Evolutionary conservation across 2,113 vertebrate species (phyloP).

Genomic region (Regulus satrapa): DNA sequence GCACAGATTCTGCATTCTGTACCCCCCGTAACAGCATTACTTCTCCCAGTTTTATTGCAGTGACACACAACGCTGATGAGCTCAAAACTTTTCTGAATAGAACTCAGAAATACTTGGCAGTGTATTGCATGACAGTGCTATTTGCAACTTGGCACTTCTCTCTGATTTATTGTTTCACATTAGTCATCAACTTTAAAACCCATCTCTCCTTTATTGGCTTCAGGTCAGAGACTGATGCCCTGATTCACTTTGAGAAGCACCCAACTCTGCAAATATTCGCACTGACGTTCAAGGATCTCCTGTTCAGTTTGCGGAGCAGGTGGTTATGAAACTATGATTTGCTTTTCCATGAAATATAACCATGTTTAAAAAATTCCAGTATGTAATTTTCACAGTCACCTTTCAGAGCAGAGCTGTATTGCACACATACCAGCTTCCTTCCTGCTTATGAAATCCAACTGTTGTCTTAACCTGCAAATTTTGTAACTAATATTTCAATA

Average conservation of each 20-base stretch:
- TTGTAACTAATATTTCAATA: slow-evolving; percentile 1
- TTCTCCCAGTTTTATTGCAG: slow-evolving; percentile 2
- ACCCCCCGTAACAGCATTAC: neutral
- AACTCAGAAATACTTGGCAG: slow-evolving; percentile 18
- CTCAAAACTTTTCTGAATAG: slow-evolving; percentile 39
- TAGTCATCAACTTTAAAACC: slow-evolving; percentile 45
- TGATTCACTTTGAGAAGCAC: slow-evolving; percentile 18
- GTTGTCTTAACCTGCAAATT: slow-evolving; percentile 10
- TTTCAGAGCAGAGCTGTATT: neutral
- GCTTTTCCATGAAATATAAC: neutral
- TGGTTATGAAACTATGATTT: slow-evolving; percentile 25
- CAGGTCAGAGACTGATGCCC: neutral
- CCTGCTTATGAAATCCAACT: neutral
- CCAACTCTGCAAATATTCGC: slow-evolving; percentile 6
- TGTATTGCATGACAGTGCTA: slow-evolving; percentile 39
- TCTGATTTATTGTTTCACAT: slow-evolving; percentile 30
- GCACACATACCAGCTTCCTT: neutral
- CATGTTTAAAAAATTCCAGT: neutral
- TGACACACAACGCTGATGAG: neutral
- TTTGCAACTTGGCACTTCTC: slow-evolving; percentile 42
- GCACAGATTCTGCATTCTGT: neutral
- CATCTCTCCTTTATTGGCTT: slow-evolving; percentile 29
- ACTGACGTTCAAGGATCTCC: neutral
- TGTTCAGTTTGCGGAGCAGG: neutral
- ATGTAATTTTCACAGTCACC: slow-evolving; percentile 8